phyloP scores from a whole-genome alignment of 1,140 invertebrate species.

The Battus philenor region DNA sequence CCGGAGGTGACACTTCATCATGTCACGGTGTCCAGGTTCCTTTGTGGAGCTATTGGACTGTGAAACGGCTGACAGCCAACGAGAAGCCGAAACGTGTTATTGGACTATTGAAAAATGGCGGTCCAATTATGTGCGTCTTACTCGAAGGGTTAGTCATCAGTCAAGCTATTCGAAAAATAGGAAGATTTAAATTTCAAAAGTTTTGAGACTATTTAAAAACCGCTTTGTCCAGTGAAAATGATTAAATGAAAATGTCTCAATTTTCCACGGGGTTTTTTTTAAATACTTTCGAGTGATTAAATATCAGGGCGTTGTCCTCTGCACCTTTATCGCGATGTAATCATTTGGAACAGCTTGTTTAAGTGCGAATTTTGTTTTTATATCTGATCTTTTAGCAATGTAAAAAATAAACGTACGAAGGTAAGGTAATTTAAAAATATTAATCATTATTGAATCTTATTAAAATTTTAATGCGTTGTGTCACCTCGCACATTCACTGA shows the following conservation, averaged over 20 bases:
- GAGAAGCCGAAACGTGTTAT: slow-evolving; percentile 23
- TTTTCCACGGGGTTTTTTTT: slow-evolving; percentile 11
- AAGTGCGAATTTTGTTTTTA: slow-evolving; percentile 12
- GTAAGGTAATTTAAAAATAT: background rate
- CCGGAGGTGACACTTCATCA: slow-evolving; percentile 60
- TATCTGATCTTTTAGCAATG: slow-evolving; percentile 1
- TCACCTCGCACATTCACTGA: slow-evolving; percentile 9
- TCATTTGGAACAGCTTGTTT: slow-evolving; percentile 11
- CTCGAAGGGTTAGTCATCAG: slow-evolving; percentile 6
- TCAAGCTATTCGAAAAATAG: slow-evolving; percentile 10
- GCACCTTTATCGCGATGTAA: slow-evolving; percentile 2
- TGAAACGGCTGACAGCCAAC: slow-evolving; percentile 44
- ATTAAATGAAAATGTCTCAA: slow-evolving; percentile 4
- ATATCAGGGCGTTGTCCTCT: slow-evolving; percentile 9
- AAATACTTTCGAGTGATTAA: background rate
- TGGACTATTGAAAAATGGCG: slow-evolving; percentile 30
- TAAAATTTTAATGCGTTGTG: slow-evolving; percentile 11
- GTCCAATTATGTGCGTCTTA: slow-evolving; percentile 27
- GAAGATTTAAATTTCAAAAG: slow-evolving; percentile 13
- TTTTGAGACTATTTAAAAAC: slow-evolving; percentile 2
- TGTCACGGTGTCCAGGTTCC: slow-evolving; percentile 46
- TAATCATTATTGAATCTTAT: slow-evolving; percentile 1
- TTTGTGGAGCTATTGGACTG: slow-evolving; percentile 47
- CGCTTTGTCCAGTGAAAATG: slow-evolving; percentile 6
- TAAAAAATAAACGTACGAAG: background rate